Base-by-base conservation (phyloP, 1,140 invertebrate genomes). In the Papilio xuthus region DNA sequence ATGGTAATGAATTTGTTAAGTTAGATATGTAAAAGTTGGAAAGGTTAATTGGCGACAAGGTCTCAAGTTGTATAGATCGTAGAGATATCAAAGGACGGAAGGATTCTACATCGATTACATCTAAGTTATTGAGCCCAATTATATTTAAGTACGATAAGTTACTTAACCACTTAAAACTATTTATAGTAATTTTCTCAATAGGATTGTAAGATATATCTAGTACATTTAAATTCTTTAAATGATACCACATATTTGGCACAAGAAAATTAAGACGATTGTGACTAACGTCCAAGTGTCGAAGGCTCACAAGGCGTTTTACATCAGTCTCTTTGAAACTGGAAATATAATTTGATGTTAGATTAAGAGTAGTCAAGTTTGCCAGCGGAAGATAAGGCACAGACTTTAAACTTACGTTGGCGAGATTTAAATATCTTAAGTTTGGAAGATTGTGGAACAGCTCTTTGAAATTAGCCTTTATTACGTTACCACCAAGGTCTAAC, bases 401-500 rank as follows among this genome's bases (percentile, higher is more conserved):
- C 84, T 95, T 96, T 77, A 98, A 95, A 47, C 97, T 96, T 87
- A 97, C 96, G 87, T 95, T 96, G 67, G 96, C 95, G 81, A 98
- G 92, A 88, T 96, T 96, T 74, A 98, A 94, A 86, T 96, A 95
- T 86, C 97, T 96, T 41, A 98, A 93, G 81, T 96, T 96, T 42
- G 97, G 97, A 18, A 97, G 95, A 90, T 98, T 97, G 86, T 98
- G 97, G 85, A 98, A 97, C n/a, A 98, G 94, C 90, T 98, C 97
- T 84, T 98, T 97, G 85, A 98, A 97, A 92, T 98, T 98, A 56
- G 97, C 97, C 81, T 97, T 96, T 79, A 95, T 93, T n/a, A 95
- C 94, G 91, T 98, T 99, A 74, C 95, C 95, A 47, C 97, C 97
- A 2, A 99, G 93, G 90, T 98, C 97, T 78, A 98, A 91, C 81